A percentile compares a stretch with the other conserved stretches of the same genome.
These are phyloP conservation scores for Pandion haliaetus DNA, from an alignment of 2,113 vertebrate species.

Conservation along the genomic window DNA sequence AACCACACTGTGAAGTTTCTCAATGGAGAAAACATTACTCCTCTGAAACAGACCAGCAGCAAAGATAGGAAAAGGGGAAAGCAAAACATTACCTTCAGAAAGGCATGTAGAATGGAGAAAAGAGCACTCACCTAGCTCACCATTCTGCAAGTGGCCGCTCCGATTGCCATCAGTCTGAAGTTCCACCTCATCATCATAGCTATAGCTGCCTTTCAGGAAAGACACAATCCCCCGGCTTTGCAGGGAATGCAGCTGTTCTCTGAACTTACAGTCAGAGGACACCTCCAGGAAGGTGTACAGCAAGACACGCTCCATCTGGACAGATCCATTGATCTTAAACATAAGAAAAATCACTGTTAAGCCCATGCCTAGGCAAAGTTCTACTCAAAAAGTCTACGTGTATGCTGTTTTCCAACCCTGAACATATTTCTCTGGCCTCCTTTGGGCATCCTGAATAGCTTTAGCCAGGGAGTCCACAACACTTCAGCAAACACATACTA, in stretches of 20 bases:
- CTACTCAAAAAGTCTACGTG: fast-evolving
- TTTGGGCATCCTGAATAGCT: not conserved
- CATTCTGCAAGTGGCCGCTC: not conserved
- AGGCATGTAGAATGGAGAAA: not conserved
- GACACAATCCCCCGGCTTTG: not conserved
- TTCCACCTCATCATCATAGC: not conserved
- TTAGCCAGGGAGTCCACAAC: not conserved
- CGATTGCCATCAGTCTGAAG: conserved; percentile 74
- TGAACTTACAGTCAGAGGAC: conserved; percentile 7
- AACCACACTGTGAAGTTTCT: not conserved
- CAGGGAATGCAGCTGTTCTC: conserved; percentile 43
- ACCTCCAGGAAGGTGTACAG: conserved; percentile 66
- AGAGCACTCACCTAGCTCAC: conserved; percentile 16
- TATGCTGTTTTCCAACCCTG: not conserved
- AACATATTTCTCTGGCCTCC: not conserved
- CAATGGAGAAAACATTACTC: not conserved
- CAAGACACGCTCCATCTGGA: conserved; percentile 17
- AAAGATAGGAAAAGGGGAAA: not conserved
- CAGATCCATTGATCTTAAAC: not conserved
- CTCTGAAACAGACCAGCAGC: not conserved
- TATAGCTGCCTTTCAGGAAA: fast-evolving
- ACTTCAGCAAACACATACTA: not conserved
- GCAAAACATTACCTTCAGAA: not conserved
- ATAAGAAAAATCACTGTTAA: not conserved
- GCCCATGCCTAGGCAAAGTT: not conserved